Base-by-base conservation (phyloP, 2,888 invertebrate species). In the Nomada flava region DNA sequence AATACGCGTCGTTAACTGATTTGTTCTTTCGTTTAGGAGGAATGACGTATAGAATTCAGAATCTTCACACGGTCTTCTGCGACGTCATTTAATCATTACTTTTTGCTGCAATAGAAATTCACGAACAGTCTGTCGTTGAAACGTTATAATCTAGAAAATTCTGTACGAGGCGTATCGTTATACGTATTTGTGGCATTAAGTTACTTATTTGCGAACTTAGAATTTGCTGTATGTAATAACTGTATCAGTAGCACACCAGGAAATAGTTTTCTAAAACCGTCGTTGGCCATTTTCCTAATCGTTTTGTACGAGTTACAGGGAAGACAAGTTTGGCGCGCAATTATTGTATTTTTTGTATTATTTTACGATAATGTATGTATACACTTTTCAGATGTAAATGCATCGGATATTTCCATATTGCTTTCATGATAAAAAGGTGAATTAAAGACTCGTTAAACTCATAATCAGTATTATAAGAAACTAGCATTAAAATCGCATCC, bases 1-100 rank as follows among this genome's bases (percentile, higher is more conserved):
- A 29, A 18, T 65, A 13, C 5, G 20, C n/a, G 23, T 76, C 2
- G 29, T 20, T 83, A 75, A 83, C 44, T 29, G 74, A 75, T 26
- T 59, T 63, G 68, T 55, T 47, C 73, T 57, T 72, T 23, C 55
- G 36, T 78, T 83, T 53, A 47, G 18, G 50, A 47, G 26, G 20
- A 50, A 11, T 50, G 60, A 77, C 60, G 44, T 26, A 18, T 23
- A 62, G 13, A 18, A 57, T 15, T 57, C 26, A n/a, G 0, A 23
- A 69, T 69, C 13, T 26, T 3, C 15, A 23, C 23, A 11, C 23
- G 55, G 55, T 11, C 29, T 44, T 23, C 23, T 23, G 23, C 55
- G 7, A 57, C 42, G 44, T 26, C 23, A n/a, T 20, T 57, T 26
- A 13, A 13, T n/a, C n/a, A 7, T 20, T 55, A 23, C 18, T 23